Evolutionary conservation across 1,140 invertebrate species (phyloP), one percentile per base, ranked within the genome.

Genomic region (Mamestra configurata): DNA sequence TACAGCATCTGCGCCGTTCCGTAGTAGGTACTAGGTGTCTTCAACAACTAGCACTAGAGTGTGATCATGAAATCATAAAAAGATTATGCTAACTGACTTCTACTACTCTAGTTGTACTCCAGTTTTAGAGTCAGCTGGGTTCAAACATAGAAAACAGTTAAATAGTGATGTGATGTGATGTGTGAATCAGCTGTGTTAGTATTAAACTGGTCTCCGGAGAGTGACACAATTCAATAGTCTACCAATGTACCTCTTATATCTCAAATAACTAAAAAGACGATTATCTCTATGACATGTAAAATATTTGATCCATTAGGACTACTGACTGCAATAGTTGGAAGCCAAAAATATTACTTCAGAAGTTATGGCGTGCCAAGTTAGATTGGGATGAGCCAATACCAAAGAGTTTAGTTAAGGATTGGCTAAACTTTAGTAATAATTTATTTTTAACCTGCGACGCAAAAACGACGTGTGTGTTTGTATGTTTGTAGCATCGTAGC

Each of bases 321-420:
- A 55, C 13, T 80, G n/a, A 49, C 57, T 43, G 35, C 57, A 10
- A 20, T 37, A 59, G 61, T 49, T 10, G 76, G 10, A 64, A n/a
- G 31, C 49, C 46, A 31, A 83, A 83, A 79, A 73, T 83, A 43
- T 24, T 83, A 70, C n/a, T 83, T 20, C 82, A 83, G 79, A 80
- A 31, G 20, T 55, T 83, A 64, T 83, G 79, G n/a, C 4, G 10
- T 27, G 13, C 46, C 31, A 76, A 83, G n/a, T 46, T 83, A 59
- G 46, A 59, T 11, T 83, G 82, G 82, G 82, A 83, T 79, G 79
- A 78, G 1, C 35, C 59, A 20, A 59, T 83, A 3, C 76, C 75
- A 7, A 57, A 57, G 18, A 18, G 22, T 3, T 31, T 77, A 6
- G 35, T 11, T 37, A 77, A 55, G 27, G 20, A 46, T 20, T 81